These are phyloP conservation scores for Aleiodes alternator DNA, from an alignment of 2,888 invertebrate genomes.

Conservation along the genomic window DNA sequence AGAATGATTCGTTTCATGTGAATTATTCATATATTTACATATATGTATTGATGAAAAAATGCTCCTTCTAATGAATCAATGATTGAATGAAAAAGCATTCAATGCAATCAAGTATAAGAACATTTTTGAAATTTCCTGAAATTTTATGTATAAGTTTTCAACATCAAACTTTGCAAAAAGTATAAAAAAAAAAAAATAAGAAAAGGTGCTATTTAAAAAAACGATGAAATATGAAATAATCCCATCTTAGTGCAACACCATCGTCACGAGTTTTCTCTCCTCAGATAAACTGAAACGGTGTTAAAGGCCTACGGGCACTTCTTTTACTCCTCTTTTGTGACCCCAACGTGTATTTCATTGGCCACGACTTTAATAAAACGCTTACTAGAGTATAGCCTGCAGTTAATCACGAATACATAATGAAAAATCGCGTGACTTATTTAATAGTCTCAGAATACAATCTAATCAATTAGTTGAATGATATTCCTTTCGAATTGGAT, in stretches of 20 bases:
- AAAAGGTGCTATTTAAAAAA: constrained; percentile 11
- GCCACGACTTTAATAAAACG: constrained; percentile 13
- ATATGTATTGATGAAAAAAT: no score
- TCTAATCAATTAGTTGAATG: not conserved
- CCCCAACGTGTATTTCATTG: not conserved
- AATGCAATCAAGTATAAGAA: no score
- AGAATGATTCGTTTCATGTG: no score
- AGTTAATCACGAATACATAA: constrained; percentile 19
- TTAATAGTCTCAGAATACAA: constrained; percentile 12
- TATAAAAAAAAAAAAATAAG: constrained; percentile 24
- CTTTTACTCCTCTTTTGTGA: constrained; percentile 12
- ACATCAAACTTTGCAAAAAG: not conserved
- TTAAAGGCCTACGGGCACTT: not conserved
- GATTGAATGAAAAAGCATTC: no score
- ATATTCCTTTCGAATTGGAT: not conserved
- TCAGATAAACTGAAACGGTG: constrained; percentile 6
- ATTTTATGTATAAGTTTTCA: no score
- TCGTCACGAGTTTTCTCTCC: constrained; percentile 13
- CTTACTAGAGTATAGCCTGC: constrained; percentile 13
- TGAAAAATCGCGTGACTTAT: constrained; percentile 23
- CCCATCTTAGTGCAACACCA: constrained; percentile 17
- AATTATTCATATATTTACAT: no score
- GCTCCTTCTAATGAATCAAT: no score
- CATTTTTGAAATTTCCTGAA: no score
- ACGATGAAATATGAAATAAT: constrained; percentile 14